Percentiles rank a stretch among this genome's conserved stretches.
These are phyloP conservation scores for Zaprionus ghesquierei DNA, from an alignment of 1,140 invertebrate species.

Conservation along the genomic window DNA sequence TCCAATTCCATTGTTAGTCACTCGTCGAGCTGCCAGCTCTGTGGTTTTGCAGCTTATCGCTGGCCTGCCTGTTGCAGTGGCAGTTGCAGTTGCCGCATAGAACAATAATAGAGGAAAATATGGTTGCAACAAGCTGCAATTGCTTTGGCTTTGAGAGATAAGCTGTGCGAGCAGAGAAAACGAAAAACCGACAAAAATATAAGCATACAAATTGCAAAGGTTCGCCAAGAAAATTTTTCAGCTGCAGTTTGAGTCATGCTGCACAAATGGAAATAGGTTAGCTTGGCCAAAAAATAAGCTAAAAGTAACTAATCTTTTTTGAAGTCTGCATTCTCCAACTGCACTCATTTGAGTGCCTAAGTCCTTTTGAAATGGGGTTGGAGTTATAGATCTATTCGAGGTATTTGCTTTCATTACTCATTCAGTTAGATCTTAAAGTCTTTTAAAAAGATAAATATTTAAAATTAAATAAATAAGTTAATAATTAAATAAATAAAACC, in stretches of 20 bases:
- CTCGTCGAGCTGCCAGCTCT: constrained; percentile 33
- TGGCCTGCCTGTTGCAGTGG: constrained; percentile 24
- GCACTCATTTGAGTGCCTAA: too few species aligned
- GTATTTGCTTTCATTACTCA: too few species aligned
- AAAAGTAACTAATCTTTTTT: not conserved
- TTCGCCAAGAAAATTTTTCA: constrained; percentile 1
- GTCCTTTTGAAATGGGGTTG: too few species aligned
- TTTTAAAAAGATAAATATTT: too few species aligned
- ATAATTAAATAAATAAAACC: too few species aligned
- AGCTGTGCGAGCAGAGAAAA: not conserved
- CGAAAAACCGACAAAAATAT: not conserved
- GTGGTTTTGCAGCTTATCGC: constrained; percentile 53
- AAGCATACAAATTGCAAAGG: not conserved
- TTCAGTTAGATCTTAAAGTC: too few species aligned
- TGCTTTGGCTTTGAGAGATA: constrained; percentile 2
- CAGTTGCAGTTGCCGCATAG: constrained; percentile 32
- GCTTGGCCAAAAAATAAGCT: not conserved
- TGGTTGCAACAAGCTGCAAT: constrained; percentile 7
- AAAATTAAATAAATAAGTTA: too few species aligned
- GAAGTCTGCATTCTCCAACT: not conserved
- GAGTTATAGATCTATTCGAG: not conserved
- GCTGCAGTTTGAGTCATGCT: constrained; percentile 23
- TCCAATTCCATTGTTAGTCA: constrained; percentile 45
- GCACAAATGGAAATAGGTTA: not conserved
- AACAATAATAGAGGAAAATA: constrained; percentile 40